Evolutionary conservation across 2,113 vertebrate genomes (phyloP).

Genomic region (Syrmaticus mikado): DNA sequence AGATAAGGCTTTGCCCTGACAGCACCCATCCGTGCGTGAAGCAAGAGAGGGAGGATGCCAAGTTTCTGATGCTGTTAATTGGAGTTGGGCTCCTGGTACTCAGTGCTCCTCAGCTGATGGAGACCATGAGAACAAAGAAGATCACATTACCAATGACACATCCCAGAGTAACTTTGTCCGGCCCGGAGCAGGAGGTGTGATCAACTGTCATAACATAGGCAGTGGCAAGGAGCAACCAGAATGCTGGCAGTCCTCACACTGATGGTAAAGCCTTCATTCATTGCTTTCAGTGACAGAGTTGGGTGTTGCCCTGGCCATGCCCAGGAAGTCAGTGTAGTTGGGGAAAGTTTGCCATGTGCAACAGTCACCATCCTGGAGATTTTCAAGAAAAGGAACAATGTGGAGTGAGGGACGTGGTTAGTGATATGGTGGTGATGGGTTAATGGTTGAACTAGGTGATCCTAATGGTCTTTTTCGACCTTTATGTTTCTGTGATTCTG

Average conservation of each 20-base stretch:
- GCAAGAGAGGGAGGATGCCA: not conserved
- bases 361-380: no score
- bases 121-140: not conserved
- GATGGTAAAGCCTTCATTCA: not conserved
- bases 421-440: no score
- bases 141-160: not conserved
- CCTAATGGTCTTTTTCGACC: no score
- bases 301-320: not conserved
- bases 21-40: not conserved
- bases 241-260: accelerated
- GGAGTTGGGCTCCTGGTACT: not conserved
- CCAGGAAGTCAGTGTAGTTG: accelerated
- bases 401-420: no score
- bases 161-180: not conserved
- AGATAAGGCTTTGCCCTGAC: not conserved
- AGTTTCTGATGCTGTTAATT: not conserved
- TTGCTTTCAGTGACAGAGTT: accelerated
- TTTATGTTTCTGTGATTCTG: not conserved
- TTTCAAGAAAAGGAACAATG: no score
- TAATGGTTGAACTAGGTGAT: no score
- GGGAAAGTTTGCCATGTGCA: not conserved
- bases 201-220: not conserved
- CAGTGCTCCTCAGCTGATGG: not conserved
- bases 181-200: no score
- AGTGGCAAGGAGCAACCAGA: not conserved